These are phyloP conservation scores for Ommatoiulus sabulosus DNA, from an alignment of 2,888 invertebrate species.

Conservation along the genomic window DNA sequence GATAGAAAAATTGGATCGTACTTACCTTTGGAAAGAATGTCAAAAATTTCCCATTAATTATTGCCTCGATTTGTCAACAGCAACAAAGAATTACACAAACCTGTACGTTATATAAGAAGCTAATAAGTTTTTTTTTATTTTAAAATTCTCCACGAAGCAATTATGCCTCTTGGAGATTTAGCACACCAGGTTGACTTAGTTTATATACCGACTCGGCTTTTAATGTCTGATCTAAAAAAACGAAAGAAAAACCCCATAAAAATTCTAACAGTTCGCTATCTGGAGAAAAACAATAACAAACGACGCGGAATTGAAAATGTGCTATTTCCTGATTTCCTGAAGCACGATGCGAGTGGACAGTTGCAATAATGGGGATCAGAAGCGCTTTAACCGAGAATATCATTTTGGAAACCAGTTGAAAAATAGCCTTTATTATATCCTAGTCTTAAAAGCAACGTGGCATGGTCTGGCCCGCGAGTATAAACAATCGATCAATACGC, in stretches of 20 bases:
- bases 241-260: neutral
- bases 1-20: too few species aligned
- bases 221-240: neutral
- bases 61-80: too few species aligned
- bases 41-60: too few species aligned
- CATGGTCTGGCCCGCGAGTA: neutral
- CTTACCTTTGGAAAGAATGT: too few species aligned
- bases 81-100: too few species aligned
- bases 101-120: neutral
- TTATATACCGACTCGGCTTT: neutral
- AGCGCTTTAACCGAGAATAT: neutral
- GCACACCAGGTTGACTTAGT: neutral
- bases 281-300: neutral
- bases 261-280: conserved; percentile 20
- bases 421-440: neutral
- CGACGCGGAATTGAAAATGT: neutral
- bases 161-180: neutral
- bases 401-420: conserved; percentile 15
- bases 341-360: neutral
- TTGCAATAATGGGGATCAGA: conserved; percentile 11
- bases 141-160: neutral
- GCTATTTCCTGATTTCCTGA: conserved; percentile 42
- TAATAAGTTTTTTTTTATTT: too few species aligned
- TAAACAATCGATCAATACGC: conserved; percentile 27
- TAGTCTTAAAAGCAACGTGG: neutral